Evolutionary conservation across 2,113 vertebrate species (phyloP).

Genomic region (Pachycephala philippinensis): DNA sequence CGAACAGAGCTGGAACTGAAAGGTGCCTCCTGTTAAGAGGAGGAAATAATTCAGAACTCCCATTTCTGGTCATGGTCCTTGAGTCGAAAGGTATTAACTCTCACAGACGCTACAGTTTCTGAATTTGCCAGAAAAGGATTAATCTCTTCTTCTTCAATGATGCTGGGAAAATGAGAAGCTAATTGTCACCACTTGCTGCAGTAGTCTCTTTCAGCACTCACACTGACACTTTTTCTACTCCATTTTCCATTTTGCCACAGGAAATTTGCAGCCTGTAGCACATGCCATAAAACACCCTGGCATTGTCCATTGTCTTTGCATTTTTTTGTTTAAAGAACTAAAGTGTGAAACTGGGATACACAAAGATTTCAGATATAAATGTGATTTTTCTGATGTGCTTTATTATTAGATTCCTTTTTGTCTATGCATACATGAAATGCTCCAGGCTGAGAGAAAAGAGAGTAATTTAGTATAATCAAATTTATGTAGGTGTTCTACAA

Average conservation of each 20-base stretch:
- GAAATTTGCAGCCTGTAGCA: neutral
- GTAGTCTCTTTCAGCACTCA: neutral
- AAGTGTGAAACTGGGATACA: neutral
- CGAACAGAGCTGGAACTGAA: neutral
- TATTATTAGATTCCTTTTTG: neutral
- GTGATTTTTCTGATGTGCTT: neutral
- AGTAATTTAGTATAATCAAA: neutral
- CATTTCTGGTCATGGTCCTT: neutral
- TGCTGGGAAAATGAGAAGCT: neutral
- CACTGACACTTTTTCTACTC: neutral
- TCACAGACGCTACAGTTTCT: neutral
- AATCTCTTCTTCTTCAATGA: neutral
- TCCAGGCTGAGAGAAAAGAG: neutral
- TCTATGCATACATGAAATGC: neutral
- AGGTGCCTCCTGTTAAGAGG: neutral
- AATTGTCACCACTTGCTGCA: neutral
- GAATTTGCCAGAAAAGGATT: neutral
- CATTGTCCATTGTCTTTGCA: neutral
- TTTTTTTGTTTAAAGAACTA: neutral
- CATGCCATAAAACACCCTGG: neutral
- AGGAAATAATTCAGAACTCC: neutral
- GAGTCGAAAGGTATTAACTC: neutral
- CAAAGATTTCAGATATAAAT: neutral
- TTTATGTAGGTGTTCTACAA: neutral
- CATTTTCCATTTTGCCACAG: neutral